Conservation (phyloP, 1,140 invertebrate species). For the Zophobas morio region DNA sequence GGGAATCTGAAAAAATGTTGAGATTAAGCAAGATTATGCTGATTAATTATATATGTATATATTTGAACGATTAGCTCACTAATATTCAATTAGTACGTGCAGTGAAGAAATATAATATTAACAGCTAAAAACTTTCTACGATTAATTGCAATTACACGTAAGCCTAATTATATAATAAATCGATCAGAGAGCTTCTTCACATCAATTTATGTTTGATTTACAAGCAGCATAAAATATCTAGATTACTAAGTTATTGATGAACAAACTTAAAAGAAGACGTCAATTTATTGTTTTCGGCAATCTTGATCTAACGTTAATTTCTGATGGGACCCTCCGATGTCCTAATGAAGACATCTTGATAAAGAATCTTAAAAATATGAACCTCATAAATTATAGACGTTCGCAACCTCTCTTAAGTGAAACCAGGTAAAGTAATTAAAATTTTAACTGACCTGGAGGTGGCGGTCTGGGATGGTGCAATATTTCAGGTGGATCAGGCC, state of each 20-base stretch:
- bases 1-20: constrained; percentile 55
- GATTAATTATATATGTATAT: too few species aligned
- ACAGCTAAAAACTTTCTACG: constrained; percentile 18
- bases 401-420: not conserved
- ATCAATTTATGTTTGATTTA: too few species aligned
- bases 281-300: constrained; percentile 11
- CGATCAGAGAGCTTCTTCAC: too few species aligned
- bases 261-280: too few species aligned
- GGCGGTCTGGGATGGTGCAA: constrained; percentile 54
- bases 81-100: not conserved
- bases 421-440: constrained; percentile 20
- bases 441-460: constrained; percentile 53
- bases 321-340: constrained; percentile 33
- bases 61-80: too few species aligned
- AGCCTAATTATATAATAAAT: not conserved
- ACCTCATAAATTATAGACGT: constrained; percentile 15
- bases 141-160: constrained; percentile 16
- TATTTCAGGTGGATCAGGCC: constrained; percentile 69
- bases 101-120: not conserved
- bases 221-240: too few species aligned
- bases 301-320: constrained; percentile 28
- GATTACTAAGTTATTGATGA: too few species aligned
- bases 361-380: constrained; percentile 29
- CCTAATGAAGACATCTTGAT: constrained; percentile 41
- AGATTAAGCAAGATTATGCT: not conserved